These are phyloP conservation scores for Mohoua ochrocephala DNA, from an alignment of 2,113 vertebrate genomes.

Conservation along the genomic window DNA sequence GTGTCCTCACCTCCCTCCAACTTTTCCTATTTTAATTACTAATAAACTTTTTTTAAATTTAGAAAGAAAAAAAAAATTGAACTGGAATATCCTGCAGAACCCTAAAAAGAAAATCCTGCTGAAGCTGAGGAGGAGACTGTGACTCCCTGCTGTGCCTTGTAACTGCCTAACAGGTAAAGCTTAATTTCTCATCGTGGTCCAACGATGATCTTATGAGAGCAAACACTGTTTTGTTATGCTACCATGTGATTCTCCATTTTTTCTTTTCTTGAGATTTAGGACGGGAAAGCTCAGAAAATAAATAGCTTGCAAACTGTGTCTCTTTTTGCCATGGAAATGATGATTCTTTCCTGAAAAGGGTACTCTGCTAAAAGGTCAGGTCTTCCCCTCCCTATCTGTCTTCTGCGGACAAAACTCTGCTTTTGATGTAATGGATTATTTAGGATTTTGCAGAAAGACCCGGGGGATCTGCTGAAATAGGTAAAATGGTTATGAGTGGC, in stretches of 20 bases:
- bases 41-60: background rate
- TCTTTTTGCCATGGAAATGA: background rate
- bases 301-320: background rate
- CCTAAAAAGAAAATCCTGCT: background rate
- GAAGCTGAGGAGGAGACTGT: background rate
- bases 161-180: background rate
- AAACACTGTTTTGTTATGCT: background rate
- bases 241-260: background rate
- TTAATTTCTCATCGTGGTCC: background rate
- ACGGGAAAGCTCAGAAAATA: slow-evolving; percentile 3
- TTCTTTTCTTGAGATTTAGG: background rate
- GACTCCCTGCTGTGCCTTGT: background rate
- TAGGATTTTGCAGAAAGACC: slow-evolving; percentile 4
- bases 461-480: background rate
- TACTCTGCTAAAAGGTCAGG: background rate
- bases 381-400: slow-evolving; percentile 26
- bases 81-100: background rate
- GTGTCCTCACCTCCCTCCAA: background rate
- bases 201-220: background rate
- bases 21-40: background rate
- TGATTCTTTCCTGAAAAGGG: slow-evolving; percentile 1
- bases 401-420: background rate
- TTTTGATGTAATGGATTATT: slow-evolving; percentile 55
- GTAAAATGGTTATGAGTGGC: background rate
- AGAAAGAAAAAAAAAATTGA: background rate